Base-by-base conservation (phyloP, 2,113 vertebrate genomes). In the Meles meles region DNA sequence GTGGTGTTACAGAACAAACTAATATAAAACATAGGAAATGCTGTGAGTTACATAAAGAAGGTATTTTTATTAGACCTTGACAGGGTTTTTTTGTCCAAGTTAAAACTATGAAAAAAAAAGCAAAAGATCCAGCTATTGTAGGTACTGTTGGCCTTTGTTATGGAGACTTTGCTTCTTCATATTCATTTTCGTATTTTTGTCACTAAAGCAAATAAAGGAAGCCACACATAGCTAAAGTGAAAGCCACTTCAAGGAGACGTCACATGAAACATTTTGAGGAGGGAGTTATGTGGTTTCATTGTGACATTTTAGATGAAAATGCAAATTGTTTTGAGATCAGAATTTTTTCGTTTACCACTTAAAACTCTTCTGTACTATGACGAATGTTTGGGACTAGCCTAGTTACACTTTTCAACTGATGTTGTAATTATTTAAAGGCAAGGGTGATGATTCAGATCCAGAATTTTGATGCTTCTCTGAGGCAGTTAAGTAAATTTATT, bases 161-260 rank as follows among this genome's bases (percentile, higher is more conserved):
- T 85, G 91, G 92, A 95, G 79, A 55, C 49, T 81, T 88, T 47
- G 79, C 84, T 93, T 97, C 97, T 96, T 95, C 92, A 72, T 93
- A 72, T 96, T 84, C 96, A 39, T 95, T 95, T 94, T 92, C 86
- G 31, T 96, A 93, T 87, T 97, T 97, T 93, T 49, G 1, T 98
- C 96, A 93, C 97, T 97, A 87, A 98, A 98, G 98, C 96, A 98
- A 95, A 97, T 96, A 94, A 96, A 98, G 98, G 98, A 99, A 99
- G 97, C 98, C 98, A 93, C 99, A 98, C 95, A 93, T 91, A 98
- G 98, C 98, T 98, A 97, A 98, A 98, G 97, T 97, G 98, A 98
- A 98, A 98, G 98, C 98, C 98, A 98, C 98, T 99, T 99, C 98
- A 99, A 98, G 98, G 98, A 97, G 83, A 72, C 25, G 57, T 98